phyloP scores from a whole-genome alignment of 2,888 invertebrate genomes.

The Pammene fasciana region DNA sequence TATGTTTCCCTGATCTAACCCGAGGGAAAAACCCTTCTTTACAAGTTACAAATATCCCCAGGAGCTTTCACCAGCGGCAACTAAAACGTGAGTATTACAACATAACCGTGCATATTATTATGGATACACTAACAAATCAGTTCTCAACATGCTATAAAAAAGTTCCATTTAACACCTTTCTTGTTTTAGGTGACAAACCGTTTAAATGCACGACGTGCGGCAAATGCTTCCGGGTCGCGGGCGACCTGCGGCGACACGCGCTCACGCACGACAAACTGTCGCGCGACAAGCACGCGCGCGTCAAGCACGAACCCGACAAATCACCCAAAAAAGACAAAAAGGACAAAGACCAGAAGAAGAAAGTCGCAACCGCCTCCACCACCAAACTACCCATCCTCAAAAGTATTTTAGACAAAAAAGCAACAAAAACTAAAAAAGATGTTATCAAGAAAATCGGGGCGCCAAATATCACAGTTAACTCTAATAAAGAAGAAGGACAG shows the following conservation, averaged over 20 bases:
- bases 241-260: conserved; percentile 92
- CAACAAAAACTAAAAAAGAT: conserved; percentile 51
- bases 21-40: too few relatives aligned
- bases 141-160: too few relatives aligned
- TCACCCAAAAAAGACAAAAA: conserved; percentile 43
- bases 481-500: conserved; percentile 50
- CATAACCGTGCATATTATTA: too few relatives aligned
- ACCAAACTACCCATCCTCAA: conserved; percentile 42
- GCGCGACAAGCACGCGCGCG: conserved; percentile 55
- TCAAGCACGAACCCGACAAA: conserved; percentile 42
- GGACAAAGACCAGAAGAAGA: conserved; percentile 44
- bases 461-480: conserved; percentile 67
- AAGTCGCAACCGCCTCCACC: conserved; percentile 24
- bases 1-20: too few relatives aligned
- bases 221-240: conserved; percentile 91
- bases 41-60: too few relatives aligned
- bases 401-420: conserved; percentile 32
- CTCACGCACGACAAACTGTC: conserved; percentile 85
- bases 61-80: too few relatives aligned
- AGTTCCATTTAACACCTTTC: background rate
- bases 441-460: conserved; percentile 52
- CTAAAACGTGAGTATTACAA: too few relatives aligned
- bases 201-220: conserved; percentile 89
- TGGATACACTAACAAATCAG: too few relatives aligned
- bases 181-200: conserved; percentile 87